Base-by-base conservation (phyloP, 2,888 invertebrate species). In the Melinaea menophilus region DNA sequence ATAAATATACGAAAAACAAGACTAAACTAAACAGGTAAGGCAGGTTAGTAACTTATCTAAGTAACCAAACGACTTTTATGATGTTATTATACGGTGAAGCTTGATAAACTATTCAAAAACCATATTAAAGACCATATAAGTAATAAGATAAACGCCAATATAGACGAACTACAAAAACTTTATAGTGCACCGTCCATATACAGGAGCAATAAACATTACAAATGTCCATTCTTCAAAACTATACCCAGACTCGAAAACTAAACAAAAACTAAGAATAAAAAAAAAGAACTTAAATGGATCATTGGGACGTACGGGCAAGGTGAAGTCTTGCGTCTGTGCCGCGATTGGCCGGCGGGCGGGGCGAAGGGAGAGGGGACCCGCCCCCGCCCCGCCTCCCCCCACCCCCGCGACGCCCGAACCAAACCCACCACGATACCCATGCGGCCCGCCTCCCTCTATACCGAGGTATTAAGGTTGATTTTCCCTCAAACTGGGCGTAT, bases 271-370 rank as follows among this genome's bases (percentile, higher is more conserved):
- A 72, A 72, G 74, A 47, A 67, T 71, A 73, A 62, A 58, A 61
- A 60, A 66, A 57, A 67, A 71, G 70, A 81, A 79, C 79, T 67
- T 78, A 81, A 86, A 86, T 85, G 82, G 82, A 81, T 78, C 77
- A 75, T 72, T 79, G 83, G 88, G 87, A 88, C 90, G 90, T 82
- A 80, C 84, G 80, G 82, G 80, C 88, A 89, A 90, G 86, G 90
- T 90, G 78, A 86, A 81, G 78, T 84, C 88, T 85, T 80, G 73
- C 81, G 80, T 79, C 70, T 77, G 84, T 69, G 76, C 82, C 68
- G 75, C 76, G 79, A 90, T 90, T 90, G 90, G 90, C 73, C 80
- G 79, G 73, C 70, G 66, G 71, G 81, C 81, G 86, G 85, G 84
- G 81, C 82, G 80, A 85, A 85, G 80, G 85, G 83, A 77, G 87